A percentile compares a stretch with the other conserved stretches of the same genome.
These are phyloP conservation scores for Hyposoter didymator DNA, from an alignment of 2,888 invertebrate genomes.

Conservation along the genomic window DNA sequence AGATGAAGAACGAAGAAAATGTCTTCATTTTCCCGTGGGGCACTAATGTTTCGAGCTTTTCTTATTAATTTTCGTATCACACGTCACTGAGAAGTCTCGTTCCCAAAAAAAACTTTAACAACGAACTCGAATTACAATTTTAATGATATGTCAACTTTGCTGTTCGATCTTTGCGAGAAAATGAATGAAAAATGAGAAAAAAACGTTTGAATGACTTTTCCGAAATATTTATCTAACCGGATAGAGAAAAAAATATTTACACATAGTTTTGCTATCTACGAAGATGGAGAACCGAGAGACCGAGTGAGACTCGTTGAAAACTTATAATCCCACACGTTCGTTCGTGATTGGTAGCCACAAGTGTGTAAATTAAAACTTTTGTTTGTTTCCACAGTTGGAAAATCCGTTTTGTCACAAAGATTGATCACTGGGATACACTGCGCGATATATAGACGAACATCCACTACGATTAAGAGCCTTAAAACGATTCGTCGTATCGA, in stretches of 20 bases:
- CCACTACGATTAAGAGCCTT: conserved; percentile 37
- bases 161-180: conserved; percentile 21
- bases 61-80: conserved; percentile 63
- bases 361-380: conserved; percentile 20
- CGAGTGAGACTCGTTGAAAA: conserved; percentile 2
- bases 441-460: conserved; percentile 31
- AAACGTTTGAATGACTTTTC: neutral
- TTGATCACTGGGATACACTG: conserved; percentile 5
- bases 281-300: conserved; percentile 5
- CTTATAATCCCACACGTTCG: conserved; percentile 51
- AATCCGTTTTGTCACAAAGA: conserved; percentile 20
- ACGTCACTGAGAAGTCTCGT: conserved; percentile 54
- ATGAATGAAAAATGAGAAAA: neutral
- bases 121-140: conserved; percentile 16
- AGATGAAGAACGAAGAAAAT: conserved; percentile 81
- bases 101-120: conserved; percentile 5
- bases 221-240: conserved; percentile 2
- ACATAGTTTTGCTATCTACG: conserved; percentile 40
- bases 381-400: conserved; percentile 9
- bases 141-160: conserved; percentile 64
- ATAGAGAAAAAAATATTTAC: conserved; percentile 15
- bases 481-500: conserved; percentile 19
- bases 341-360: conserved; percentile 8
- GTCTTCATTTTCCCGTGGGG: conserved; percentile 82
- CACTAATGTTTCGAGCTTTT: conserved; percentile 81